These are phyloP conservation scores for Anthonomus grandis DNA, from an alignment of 1,140 invertebrate genomes.

Conservation along the genomic window DNA sequence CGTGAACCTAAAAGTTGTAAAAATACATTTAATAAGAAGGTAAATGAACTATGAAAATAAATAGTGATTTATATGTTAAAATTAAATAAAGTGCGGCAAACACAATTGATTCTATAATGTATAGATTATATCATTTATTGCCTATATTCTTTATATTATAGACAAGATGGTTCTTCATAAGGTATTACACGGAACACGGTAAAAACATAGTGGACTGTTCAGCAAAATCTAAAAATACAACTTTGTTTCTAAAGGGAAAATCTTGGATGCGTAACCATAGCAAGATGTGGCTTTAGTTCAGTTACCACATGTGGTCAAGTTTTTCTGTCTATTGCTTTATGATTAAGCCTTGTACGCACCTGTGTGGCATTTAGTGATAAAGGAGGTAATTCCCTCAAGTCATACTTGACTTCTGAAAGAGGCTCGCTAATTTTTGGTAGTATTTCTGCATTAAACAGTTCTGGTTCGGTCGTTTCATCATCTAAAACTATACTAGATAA, in stretches of 20 bases:
- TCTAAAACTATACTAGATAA: constrained; percentile 6
- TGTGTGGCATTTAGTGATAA: constrained; percentile 40
- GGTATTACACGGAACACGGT: too few relatives aligned
- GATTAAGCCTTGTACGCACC: not conserved
- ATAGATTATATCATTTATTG: not conserved
- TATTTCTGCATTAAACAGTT: constrained; percentile 16
- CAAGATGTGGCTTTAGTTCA: too few relatives aligned
- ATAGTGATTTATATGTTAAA: not conserved
- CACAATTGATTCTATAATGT: too few relatives aligned
- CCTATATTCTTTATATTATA: too few relatives aligned
- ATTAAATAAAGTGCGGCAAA: too few relatives aligned
- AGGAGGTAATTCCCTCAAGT: constrained; percentile 37
- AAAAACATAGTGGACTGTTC: too few relatives aligned
- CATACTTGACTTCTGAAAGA: constrained; percentile 37
- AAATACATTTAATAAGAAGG: not conserved
- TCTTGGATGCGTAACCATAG: too few relatives aligned
- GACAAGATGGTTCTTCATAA: too few relatives aligned
- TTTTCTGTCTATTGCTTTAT: too few relatives aligned
- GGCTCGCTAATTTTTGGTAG: not conserved
- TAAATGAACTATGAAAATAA: not conserved
- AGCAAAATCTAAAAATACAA: too few relatives aligned
- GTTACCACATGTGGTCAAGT: too few relatives aligned
- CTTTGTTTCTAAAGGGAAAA: too few relatives aligned
- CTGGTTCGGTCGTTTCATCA: constrained; percentile 12
- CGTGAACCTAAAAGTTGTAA: constrained; percentile 34